Percentiles rank a stretch among this genome's conserved stretches.
These are phyloP conservation scores for Cherax quadricarinatus DNA, from an alignment of 1,140 invertebrate species.

Conservation along the genomic window DNA sequence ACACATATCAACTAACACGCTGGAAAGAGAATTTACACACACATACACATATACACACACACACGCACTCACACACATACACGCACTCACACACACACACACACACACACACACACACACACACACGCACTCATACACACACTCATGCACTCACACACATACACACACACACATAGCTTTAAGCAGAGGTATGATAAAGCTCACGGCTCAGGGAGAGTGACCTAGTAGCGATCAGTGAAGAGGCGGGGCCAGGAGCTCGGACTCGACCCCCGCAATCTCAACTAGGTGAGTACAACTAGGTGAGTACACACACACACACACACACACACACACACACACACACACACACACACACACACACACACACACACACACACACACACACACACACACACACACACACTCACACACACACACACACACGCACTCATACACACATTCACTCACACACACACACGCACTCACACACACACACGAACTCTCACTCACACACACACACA, in stretches of 20 bases:
- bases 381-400: no score
- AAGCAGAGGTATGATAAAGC: no score
- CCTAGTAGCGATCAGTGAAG: no score
- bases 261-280: no score
- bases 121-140: background rate
- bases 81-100: constrained; percentile 28
- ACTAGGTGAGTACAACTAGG: no score
- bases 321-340: constrained; percentile 15
- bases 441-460: constrained; percentile 4
- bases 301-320: background rate
- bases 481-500: constrained; percentile 11
- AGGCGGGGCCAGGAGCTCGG: no score
- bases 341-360: background rate
- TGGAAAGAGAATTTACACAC: background rate
- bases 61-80: constrained; percentile 23
- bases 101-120: constrained; percentile 12
- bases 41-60: constrained; percentile 21
- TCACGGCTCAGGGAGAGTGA: no score
- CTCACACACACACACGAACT: background rate
- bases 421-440: constrained; percentile 7
- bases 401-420: no score
- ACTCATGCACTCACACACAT: background rate
- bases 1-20: no score
- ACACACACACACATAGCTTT: background rate
- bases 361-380: background rate